Evolutionary conservation across 2,113 vertebrate genomes (phyloP), one percentile per base, ranked within the genome.

Genomic region (Hippocampus barbouri): DNA sequence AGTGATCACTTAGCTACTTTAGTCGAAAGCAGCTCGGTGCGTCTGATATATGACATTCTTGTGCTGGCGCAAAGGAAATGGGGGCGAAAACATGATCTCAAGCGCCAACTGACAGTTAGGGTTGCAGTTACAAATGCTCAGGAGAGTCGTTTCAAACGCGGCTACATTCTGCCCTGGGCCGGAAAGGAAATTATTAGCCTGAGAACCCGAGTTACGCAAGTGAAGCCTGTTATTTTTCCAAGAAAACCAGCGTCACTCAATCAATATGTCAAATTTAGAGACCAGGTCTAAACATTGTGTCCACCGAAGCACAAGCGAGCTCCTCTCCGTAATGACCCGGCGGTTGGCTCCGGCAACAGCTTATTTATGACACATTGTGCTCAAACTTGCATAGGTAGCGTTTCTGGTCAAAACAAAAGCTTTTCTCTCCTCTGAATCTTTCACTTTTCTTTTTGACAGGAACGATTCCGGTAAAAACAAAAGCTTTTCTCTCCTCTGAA

Each of bases 391-490:
- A 61, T 18, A 1, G 25, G 56, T 27, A 23, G 25, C 11, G 11
- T 59, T 59, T 15, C 56, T 34, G 59, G 16, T 18, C 40, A 63
- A 63, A 38, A 47, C 59, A 38, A 38, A 38, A 38, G 34, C 34
- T 38, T 38, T 23, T 7, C 63, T 57, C 12, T 69, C 49, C 3
- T 71, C 49, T 73, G 38, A 27, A 23, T 60, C 30, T 73, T 73
- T 68, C 38, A 57, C 73, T 1, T 70, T 70, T 41, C 60, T 23
- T 68, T 65, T 72, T 56, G 1, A 75, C 91, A 99, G 97, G 97
- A 98, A 81, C 91, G 97, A 12, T 99, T 99, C 90, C 97, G 59
- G 16, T 18, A n/a, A 63, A 63, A 38, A 47, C 59, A 38, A 38
- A 38, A 38, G 34, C 34, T 38, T 38, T 23, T 7, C 63, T 57